Conservation (phyloP, 1,140 invertebrate species). For the Cydia splendana region DNA sequence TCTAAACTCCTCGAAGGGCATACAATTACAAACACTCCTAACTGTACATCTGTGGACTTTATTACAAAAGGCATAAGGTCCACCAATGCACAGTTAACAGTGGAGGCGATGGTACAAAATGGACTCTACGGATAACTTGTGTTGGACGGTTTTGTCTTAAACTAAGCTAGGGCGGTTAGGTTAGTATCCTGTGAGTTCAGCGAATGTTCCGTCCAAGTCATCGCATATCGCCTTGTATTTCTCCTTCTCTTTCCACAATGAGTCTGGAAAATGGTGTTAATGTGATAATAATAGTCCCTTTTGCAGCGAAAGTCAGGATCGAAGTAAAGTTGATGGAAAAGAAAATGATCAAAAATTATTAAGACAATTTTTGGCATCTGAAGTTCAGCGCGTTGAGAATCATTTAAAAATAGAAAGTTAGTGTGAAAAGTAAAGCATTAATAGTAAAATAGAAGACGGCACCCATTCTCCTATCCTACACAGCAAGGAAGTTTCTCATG, state of each 20-base stretch:
- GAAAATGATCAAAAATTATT: background rate
- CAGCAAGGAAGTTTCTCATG: background rate
- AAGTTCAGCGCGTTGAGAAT: background rate
- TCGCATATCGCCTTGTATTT: conserved; percentile 97
- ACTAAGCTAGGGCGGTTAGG: conserved; percentile 81
- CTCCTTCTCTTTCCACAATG: conserved; percentile 93
- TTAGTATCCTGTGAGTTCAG: conserved; percentile 92
- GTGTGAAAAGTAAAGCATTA: conserved; percentile 16
- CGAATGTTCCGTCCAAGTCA: conserved; percentile 98
- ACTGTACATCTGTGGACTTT: no score
- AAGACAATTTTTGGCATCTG: background rate
- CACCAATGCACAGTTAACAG: no score
- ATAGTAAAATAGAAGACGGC: conserved; percentile 1
- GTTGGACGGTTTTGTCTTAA: conserved; percentile 68
- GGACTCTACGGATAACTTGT: conserved; percentile 45
- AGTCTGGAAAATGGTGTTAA: conserved; percentile 74
- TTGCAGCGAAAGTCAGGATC: background rate
- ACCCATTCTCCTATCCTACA: conserved; percentile 1
- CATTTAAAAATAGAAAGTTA: background rate
- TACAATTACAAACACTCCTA: background rate
- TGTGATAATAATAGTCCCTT: conserved; percentile 51
- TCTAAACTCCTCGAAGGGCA: conserved; percentile 2
- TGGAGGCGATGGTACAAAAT: conserved; percentile 4
- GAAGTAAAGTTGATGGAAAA: background rate
- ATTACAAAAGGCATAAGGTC: no score